Evolutionary conservation across 2,888 invertebrate species (phyloP).

Genomic region (Gymnoscelis rufifasciata): DNA sequence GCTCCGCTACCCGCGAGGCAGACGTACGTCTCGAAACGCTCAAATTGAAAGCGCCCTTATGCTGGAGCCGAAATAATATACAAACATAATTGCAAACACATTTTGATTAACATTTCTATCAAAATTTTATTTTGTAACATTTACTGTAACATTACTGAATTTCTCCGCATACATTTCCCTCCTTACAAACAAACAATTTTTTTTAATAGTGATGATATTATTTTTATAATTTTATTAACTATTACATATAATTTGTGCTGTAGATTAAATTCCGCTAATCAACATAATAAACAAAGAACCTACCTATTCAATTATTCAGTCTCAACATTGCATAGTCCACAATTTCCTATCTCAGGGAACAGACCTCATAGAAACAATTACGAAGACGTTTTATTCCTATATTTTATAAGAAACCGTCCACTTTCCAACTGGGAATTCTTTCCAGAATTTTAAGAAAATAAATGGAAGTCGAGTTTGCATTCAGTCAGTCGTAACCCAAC

Average conservation of each 20-base stretch:
- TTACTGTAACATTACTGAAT: too few relatives aligned
- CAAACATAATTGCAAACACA: too few relatives aligned
- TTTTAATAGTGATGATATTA: too few relatives aligned
- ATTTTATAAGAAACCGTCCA: conserved; percentile 25
- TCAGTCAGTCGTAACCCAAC: background rate
- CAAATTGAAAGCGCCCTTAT: too few relatives aligned
- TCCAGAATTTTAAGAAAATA: conserved; percentile 15
- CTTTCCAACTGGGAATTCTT: conserved; percentile 16
- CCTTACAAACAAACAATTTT: too few relatives aligned
- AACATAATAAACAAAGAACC: conserved; percentile 23
- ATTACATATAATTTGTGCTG: conserved; percentile 8
- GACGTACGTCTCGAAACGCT: too few relatives aligned
- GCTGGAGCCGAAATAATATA: too few relatives aligned
- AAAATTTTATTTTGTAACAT: too few relatives aligned
- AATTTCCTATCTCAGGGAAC: conserved; percentile 37
- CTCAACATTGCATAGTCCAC: conserved; percentile 31
- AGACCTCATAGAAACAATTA: conserved; percentile 43
- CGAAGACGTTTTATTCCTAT: conserved; percentile 35
- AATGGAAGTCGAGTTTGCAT: conserved; percentile 5
- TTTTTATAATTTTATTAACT: too few relatives aligned
- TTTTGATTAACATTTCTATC: too few relatives aligned
- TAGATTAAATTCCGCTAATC: conserved; percentile 25
- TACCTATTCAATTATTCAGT: conserved; percentile 32
- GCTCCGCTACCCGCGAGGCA: too few relatives aligned
- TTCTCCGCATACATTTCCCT: too few relatives aligned